phyloP scores from a whole-genome alignment of 92 coral and sea anemone genomes.

The Siderastrea radians region DNA sequence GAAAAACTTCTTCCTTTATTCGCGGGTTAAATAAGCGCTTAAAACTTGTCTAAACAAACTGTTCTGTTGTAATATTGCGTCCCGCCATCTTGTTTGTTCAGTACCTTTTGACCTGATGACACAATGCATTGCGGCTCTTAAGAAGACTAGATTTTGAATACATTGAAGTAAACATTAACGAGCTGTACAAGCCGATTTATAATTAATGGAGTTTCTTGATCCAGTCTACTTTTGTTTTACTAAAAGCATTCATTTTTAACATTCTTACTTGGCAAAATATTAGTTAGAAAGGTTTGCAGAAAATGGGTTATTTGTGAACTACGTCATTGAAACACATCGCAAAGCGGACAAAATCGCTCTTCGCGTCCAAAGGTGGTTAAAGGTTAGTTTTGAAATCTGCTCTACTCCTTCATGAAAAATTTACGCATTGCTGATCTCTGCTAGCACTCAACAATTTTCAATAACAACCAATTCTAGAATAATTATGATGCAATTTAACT shows the following conservation, averaged over 20 bases:
- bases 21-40: not conserved
- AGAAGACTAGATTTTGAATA: constrained; percentile 10
- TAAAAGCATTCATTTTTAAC: too few species aligned
- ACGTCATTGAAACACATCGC: too few species aligned
- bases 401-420: too few species aligned
- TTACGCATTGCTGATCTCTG: too few species aligned
- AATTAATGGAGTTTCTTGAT: not conserved
- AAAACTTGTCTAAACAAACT: constrained; percentile 13
- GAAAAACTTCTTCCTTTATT: not conserved
- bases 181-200: not conserved
- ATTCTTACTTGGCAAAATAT: not conserved
- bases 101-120: not conserved
- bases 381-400: too few species aligned
- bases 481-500: too few species aligned
- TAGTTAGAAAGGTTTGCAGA: not conserved
- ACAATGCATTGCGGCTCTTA: not conserved
- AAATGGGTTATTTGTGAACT: too few species aligned
- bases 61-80: constrained; percentile 16
- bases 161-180: not conserved
- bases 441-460: not conserved
- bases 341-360: too few species aligned
- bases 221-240: too few species aligned
- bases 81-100: constrained; percentile 39
- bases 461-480: too few species aligned
- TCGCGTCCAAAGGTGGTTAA: too few species aligned